Base-by-base conservation (phyloP, 2,113 vertebrate species). In the Sterrhoptilus dennistouni region DNA sequence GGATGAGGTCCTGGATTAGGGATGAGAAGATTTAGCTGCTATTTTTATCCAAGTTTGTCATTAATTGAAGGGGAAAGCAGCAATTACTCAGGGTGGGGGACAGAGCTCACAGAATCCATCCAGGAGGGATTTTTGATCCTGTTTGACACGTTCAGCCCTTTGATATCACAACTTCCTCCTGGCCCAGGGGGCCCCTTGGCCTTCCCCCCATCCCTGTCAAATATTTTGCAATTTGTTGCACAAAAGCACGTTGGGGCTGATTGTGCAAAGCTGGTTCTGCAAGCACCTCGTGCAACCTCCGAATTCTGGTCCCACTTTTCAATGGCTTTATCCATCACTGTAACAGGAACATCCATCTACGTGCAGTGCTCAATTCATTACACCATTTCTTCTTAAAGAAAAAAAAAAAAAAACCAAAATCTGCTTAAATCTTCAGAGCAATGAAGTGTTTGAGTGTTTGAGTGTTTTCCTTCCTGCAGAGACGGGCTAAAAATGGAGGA, bases 1-100 rank as follows among this genome's bases (percentile, higher is more conserved):
- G 68, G 89, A 75, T 47, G 78, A 91, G 23, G 60, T 60, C 20
- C 72, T 89, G 83, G 89, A 76, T 91, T 89, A 94, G 82, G 66
- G 87, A 95, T 85, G 84, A 96, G 91, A 33, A 82, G 93, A 89
- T 91, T 95, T 80, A 84, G 23, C 14, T 33, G 91, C 91, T 96
- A 91, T 90, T 95, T 94, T 94, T 83, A 78, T 11, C 70, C 14
- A 19, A 57, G 53, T 35, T 56, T 60, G 69, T 22, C 69, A 61
- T 74, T 72, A 72, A 84, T 42, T 19, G 66, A 89, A 65, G 4
- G 5, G 66, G 25, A 21, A 74, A 84, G 65, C 49, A 59, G 8
- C 29, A 78, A 54, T 77, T 44, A 9, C 50, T 78, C 33, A 36
- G 28, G 20, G 36, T 19, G 40, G 14, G 49, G 24, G 1, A 17